Percentiles rank a stretch among this genome's conserved stretches.
phyloP scores from a whole-genome alignment of 2,888 invertebrate species.

The Phlogophora meticulosa region DNA sequence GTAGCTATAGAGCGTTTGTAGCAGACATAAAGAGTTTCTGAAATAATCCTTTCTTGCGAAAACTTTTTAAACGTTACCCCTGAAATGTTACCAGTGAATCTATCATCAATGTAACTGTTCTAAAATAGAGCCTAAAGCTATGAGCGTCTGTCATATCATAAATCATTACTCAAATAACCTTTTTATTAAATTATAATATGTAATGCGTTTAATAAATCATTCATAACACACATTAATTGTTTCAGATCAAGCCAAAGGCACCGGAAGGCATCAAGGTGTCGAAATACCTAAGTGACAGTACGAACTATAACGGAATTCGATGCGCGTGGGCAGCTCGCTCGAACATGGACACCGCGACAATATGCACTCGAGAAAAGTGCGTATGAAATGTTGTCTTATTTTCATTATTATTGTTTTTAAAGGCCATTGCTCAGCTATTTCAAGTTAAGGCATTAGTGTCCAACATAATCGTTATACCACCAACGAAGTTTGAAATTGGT shows the following conservation, averaged over 20 bases:
- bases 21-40: background rate
- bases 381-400: constrained; percentile 27
- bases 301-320: constrained; percentile 56
- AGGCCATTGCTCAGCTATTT: constrained; percentile 33
- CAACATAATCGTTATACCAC: constrained; percentile 24
- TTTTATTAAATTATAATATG: constrained; percentile 23
- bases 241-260: constrained; percentile 38
- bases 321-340: constrained; percentile 57
- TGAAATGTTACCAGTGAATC: background rate
- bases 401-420: constrained; percentile 29
- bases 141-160: constrained; percentile 23
- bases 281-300: constrained; percentile 57
- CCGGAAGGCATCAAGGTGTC: constrained; percentile 38
- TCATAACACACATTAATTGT: constrained; percentile 44
- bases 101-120: background rate
- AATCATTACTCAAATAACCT: constrained; percentile 21
- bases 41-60: background rate
- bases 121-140: constrained; percentile 5
- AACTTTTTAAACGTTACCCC: too few species aligned
- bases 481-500: constrained; percentile 23
- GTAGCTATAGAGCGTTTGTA: background rate
- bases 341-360: constrained; percentile 42
- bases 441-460: constrained; percentile 33
- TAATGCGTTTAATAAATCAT: constrained; percentile 49
- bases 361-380: constrained; percentile 42